These are phyloP conservation scores for Solen grandis DNA, from an alignment of 1,140 invertebrate species.

Conservation along the genomic window DNA sequence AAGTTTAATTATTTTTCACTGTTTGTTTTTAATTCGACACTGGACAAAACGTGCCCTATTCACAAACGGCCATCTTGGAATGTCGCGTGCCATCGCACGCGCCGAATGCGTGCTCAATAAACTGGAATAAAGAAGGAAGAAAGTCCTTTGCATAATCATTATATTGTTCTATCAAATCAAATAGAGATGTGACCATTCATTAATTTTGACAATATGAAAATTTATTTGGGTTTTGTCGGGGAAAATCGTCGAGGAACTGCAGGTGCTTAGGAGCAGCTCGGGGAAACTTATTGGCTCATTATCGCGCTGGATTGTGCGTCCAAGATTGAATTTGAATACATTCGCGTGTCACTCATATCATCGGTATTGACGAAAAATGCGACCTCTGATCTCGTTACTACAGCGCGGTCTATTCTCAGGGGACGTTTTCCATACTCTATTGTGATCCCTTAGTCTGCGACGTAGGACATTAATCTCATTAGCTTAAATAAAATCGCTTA, in stretches of 20 bases:
- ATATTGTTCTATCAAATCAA: slow-evolving; percentile 58
- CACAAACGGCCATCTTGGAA: not conserved
- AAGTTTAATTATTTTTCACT: not conserved
- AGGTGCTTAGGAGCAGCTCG: slow-evolving; percentile 36
- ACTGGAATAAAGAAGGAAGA: slow-evolving; percentile 36
- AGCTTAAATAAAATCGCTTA: slow-evolving; percentile 43
- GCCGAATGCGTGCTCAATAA: slow-evolving; percentile 25
- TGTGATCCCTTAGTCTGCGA: slow-evolving; percentile 43
- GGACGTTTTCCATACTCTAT: slow-evolving; percentile 39
- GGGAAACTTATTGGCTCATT: slow-evolving; percentile 32
- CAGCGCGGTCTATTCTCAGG: slow-evolving; percentile 33
- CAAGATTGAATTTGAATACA: slow-evolving; percentile 37
- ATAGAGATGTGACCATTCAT: slow-evolving; percentile 50
- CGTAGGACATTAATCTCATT: slow-evolving; percentile 50
- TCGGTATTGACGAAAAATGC: slow-evolving; percentile 21
- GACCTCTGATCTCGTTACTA: slow-evolving; percentile 20
- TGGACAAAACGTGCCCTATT: not conserved
- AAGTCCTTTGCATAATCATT: slow-evolving; percentile 58
- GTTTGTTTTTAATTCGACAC: not conserved
- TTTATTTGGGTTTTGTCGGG: slow-evolving; percentile 54
- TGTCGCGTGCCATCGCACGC: slow-evolving; percentile 46
- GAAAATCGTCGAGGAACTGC: slow-evolving; percentile 46
- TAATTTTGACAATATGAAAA: slow-evolving; percentile 56
- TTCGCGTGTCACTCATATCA: slow-evolving; percentile 41
- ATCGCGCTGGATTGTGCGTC: slow-evolving; percentile 32